Base-by-base conservation (phyloP, 92 coral and sea anemone genomes). In the Bergia sp. region DNA sequence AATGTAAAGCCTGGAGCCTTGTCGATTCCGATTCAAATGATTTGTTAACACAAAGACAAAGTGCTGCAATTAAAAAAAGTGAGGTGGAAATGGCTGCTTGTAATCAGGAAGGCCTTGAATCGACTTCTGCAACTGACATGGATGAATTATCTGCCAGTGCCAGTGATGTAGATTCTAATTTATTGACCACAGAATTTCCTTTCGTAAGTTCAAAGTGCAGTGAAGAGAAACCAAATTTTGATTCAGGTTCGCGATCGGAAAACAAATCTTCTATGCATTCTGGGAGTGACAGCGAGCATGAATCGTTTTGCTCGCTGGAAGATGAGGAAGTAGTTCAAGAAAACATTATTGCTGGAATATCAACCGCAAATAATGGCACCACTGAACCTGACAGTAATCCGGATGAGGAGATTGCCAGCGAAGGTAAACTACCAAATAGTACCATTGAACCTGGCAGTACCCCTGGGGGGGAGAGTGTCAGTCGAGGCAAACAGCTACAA, bases 231-330 rank as follows among this genome's bases (percentile, higher is more conserved):
- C 23, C 44, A 29, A 84, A 37, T 55, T 29, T 16, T 11, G 38
- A 13, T 73, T 36, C 65, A n/a, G 16, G 36, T 3, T 84, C 37
- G 23, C 65, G 21, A 69, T 42, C 74, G 21, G 77, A 44, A 84
- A 71, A 16, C 42, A 29, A 71, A 7, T 18, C 39, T 21, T 7
- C 76, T n/a, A 21, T 64, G n/a, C 8, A 37, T 3, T 20, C 21
- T 4, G 74, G 13, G 39, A 74, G 77, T 29, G 87, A 84, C 9
- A 84, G 87, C 44, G 87, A 49, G 6, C 79, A 72, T 4, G 87
- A 84, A 18, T 84, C 87, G 15, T 84, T 69, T 84, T 84, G 87
- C 65, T 71, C 87, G 10, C 23, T 84, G 15, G 87, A 84, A 69
- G 45, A 37, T 38, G 65, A 53, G 38, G 87, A 84, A 23, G 44